Conservation (phyloP, 2,888 invertebrate species). For the Magallana nippona region DNA sequence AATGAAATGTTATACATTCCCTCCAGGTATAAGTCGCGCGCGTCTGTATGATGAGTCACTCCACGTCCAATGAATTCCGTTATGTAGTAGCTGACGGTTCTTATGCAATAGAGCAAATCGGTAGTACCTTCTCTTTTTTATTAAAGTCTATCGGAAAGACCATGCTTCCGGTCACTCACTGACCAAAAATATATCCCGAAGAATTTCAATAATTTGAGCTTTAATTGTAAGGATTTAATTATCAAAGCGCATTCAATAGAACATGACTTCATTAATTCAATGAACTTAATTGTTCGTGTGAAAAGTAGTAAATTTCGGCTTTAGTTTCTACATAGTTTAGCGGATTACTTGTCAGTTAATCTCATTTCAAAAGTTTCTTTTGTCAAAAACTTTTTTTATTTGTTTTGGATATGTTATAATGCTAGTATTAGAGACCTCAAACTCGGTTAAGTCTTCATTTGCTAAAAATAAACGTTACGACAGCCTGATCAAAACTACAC, state of each 20-base stretch:
- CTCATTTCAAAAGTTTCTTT: not conserved
- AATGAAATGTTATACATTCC: slow-evolving; percentile 16
- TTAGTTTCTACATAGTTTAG: not conserved
- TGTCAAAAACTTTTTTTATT: not conserved
- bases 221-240: not conserved
- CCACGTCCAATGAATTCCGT: not conserved
- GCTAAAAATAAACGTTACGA: slow-evolving; percentile 14
- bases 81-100: not conserved
- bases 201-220: not conserved
- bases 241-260: not conserved
- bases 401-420: slow-evolving; percentile 19
- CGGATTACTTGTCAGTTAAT: not conserved
- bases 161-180: not conserved
- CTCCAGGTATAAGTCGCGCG: not conserved
- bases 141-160: not conserved
- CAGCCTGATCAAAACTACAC: not conserved
- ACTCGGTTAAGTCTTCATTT: not conserved
- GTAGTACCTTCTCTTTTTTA: not conserved
- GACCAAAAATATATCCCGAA: not conserved
- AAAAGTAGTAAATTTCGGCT: not conserved
- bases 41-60: slow-evolving; percentile 17
- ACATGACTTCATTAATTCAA: not conserved
- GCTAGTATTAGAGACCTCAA: not conserved
- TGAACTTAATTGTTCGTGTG: not conserved
- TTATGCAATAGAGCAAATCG: not conserved